Evolutionary conservation across 2,113 vertebrate species (phyloP).

Genomic region (Falcunculus frontatus): DNA sequence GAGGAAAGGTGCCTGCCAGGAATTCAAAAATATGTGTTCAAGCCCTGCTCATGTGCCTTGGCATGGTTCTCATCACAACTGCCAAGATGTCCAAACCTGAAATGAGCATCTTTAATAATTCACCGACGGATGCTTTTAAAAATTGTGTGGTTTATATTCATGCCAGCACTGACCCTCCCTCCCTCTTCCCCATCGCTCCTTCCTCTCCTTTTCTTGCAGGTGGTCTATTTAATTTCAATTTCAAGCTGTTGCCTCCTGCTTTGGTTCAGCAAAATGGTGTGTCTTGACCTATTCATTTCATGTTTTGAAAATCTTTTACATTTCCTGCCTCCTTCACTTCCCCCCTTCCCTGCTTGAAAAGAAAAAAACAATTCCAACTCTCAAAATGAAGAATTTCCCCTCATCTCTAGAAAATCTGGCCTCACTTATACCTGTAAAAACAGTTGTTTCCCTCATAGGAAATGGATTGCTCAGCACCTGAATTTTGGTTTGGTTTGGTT

Average conservation of each 20-base stretch:
- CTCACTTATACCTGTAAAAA: slow-evolving; percentile 38
- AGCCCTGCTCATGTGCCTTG: slow-evolving; percentile 40
- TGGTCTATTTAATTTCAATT: slow-evolving; percentile 68
- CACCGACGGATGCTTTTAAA: slow-evolving; percentile 59
- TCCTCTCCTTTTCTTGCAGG: slow-evolving; percentile 67
- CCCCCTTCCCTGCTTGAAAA: background rate
- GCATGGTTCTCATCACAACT: slow-evolving; percentile 5
- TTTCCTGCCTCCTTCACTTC: slow-evolving; percentile 46
- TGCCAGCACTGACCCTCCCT: slow-evolving; percentile 44
- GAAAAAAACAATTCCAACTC: background rate
- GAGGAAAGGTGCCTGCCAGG: slow-evolving; percentile 57
- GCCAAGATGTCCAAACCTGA: slow-evolving; percentile 67
- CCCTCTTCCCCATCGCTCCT: slow-evolving; percentile 14
- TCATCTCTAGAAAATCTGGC: slow-evolving; percentile 59
- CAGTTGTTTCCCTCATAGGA: slow-evolving; percentile 39
- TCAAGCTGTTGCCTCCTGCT: slow-evolving; percentile 58
- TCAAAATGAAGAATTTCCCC: slow-evolving; percentile 12
- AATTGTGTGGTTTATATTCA: slow-evolving; percentile 54
- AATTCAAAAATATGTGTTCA: slow-evolving; percentile 38
- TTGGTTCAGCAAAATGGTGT: slow-evolving; percentile 57
- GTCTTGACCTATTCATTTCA: slow-evolving; percentile 60
- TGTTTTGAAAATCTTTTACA: slow-evolving; percentile 64
- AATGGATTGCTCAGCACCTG: slow-evolving; percentile 57
- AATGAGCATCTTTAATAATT: slow-evolving; percentile 61
- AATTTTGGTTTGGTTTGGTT: background rate